Evolutionary conservation across 92 coral and sea anemone genomes (phyloP).

Genomic region (Paramuricea clavata): DNA sequence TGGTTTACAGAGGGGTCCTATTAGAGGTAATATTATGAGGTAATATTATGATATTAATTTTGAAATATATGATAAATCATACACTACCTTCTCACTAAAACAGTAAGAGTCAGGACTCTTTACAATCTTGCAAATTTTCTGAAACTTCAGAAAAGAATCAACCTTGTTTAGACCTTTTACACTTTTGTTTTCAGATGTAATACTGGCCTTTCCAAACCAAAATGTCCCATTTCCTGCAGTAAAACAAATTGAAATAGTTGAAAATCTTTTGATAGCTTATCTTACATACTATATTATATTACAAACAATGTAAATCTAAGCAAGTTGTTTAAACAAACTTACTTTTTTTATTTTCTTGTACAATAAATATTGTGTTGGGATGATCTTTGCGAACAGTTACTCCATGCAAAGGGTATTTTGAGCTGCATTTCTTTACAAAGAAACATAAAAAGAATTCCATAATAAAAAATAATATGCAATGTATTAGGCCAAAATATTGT

Average conservation of each 20-base stretch:
- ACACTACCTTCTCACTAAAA: conserved; percentile 21
- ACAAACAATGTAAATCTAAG: background rate
- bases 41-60: no score
- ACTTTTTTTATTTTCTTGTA: conserved; percentile 66
- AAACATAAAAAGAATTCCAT: background rate
- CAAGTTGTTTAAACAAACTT: background rate
- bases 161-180: conserved; percentile 22
- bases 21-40: no score
- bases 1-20: no score
- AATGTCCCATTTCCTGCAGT: conserved; percentile 1
- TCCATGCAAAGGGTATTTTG: conserved; percentile 65
- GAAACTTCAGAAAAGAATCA: conserved; percentile 16
- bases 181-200: conserved; percentile 23
- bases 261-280: background rate
- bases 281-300: background rate
- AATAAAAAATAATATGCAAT: background rate
- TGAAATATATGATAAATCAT: background rate
- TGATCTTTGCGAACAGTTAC: conserved; percentile 76
- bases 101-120: conserved; percentile 1
- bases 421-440: conserved; percentile 64
- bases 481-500: no score
- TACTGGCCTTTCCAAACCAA: conserved; percentile 40
- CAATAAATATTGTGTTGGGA: conserved; percentile 76
- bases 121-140: conserved; percentile 23
- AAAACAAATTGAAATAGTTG: no score